phyloP scores from a whole-genome alignment of 2,888 invertebrate species.

The Drosophila infuscata region DNA sequence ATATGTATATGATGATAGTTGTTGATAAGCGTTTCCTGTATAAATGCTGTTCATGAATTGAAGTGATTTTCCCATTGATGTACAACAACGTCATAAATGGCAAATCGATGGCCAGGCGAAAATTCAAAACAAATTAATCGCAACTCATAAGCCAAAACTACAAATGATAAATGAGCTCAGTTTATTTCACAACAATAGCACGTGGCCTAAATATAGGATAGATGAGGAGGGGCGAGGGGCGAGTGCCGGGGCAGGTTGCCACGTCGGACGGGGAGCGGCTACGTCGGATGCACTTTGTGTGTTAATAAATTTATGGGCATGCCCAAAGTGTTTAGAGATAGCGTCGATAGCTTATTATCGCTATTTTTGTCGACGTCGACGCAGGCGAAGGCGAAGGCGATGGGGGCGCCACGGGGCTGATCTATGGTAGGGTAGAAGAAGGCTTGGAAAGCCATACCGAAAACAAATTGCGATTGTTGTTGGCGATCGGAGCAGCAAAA shows the following conservation, averaged over 20 bases:
- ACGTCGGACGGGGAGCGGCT: not conserved
- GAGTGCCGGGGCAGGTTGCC: not conserved
- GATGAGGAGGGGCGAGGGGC: too few species aligned
- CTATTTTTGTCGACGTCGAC: not conserved
- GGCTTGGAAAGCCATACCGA: slow-evolving; percentile 19
- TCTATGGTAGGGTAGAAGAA: not conserved
- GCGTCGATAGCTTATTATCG: slow-evolving; percentile 19
- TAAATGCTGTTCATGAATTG: not conserved
- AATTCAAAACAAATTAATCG: not conserved
- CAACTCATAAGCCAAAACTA: slow-evolving; percentile 16
- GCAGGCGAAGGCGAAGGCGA: too few species aligned
- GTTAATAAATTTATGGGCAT: slow-evolving; percentile 58
- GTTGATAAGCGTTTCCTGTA: not conserved
- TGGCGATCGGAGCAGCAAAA: slow-evolving; percentile 50
- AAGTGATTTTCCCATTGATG: not conserved
- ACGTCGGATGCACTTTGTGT: slow-evolving; percentile 69
- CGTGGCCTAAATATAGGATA: slow-evolving; percentile 24
- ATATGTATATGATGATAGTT: not conserved
- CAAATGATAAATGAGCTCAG: slow-evolving; percentile 14
- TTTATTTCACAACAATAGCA: slow-evolving; percentile 17
- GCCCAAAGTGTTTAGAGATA: slow-evolving; percentile 42
- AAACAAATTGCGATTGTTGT: slow-evolving; percentile 32
- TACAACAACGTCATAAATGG: not conserved
- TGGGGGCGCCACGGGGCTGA: not conserved
- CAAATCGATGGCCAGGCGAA: slow-evolving; percentile 4